Percentiles rank a stretch among this genome's conserved stretches.
These are phyloP conservation scores for Parasteatoda lunata DNA, from an alignment of 2,888 invertebrate genomes.

Conservation along the genomic window DNA sequence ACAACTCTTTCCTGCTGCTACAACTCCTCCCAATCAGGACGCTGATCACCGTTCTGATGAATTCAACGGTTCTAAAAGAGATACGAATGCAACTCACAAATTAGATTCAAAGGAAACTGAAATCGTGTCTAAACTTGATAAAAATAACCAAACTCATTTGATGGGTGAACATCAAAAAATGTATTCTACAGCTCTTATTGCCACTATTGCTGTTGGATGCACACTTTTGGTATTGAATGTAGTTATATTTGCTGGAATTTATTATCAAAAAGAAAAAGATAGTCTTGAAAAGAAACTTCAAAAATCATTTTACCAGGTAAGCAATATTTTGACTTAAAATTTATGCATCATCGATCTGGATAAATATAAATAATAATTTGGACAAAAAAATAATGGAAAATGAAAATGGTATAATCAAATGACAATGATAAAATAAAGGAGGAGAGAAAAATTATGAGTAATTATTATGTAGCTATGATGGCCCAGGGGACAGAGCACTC, in stretches of 20 bases:
- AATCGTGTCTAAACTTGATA: slow-evolving; percentile 23
- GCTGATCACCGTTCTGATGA: neutral
- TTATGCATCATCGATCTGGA: no score
- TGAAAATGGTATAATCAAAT: no score
- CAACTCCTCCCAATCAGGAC: neutral
- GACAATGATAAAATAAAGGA: no score
- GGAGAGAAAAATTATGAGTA: no score
- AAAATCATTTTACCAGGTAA: slow-evolving; percentile 56
- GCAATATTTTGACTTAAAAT: neutral
- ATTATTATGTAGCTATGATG: no score
- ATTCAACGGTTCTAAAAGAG: slow-evolving; percentile 25
- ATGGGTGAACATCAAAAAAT: slow-evolving; percentile 72
- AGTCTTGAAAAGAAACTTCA: slow-evolving; percentile 61
- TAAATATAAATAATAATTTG: no score
- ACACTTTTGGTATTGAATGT: slow-evolving; percentile 92
- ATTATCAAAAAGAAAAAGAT: slow-evolving; percentile 81
- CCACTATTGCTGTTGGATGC: slow-evolving; percentile 95
- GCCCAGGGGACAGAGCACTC: no score
- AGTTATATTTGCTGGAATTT: slow-evolving; percentile 93
- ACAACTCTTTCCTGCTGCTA: neutral
- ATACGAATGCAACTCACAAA: slow-evolving; percentile 28
- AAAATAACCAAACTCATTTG: slow-evolving; percentile 18
- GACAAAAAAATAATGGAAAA: no score
- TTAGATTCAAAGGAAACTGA: slow-evolving; percentile 37
- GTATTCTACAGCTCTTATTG: slow-evolving; percentile 90